Conservation (phyloP, 2,113 vertebrate genomes). For the Alaudala cheleensis region DNA sequence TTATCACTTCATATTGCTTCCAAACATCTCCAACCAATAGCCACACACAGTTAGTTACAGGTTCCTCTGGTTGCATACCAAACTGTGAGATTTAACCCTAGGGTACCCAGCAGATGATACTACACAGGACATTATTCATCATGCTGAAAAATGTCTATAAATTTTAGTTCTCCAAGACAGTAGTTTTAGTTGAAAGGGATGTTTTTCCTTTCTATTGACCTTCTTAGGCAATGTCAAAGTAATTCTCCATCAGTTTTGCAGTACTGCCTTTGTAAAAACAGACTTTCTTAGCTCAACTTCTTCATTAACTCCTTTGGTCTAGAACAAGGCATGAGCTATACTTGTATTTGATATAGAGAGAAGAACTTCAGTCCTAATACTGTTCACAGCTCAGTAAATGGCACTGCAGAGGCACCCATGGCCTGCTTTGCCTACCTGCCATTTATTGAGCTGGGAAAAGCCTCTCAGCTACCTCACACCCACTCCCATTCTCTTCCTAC, state of each 20-base stretch:
- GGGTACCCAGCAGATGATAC: background rate
- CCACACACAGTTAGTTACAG: background rate
- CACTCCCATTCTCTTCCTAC: background rate
- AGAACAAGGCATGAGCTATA: background rate
- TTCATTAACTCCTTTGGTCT: background rate
- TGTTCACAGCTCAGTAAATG: background rate
- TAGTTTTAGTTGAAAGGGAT: background rate
- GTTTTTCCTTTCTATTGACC: background rate
- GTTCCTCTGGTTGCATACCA: background rate
- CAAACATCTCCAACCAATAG: slow-evolving; percentile 25
- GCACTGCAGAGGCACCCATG: background rate
- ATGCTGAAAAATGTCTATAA: background rate
- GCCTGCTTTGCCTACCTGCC: background rate
- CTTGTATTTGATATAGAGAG: background rate
- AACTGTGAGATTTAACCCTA: background rate
- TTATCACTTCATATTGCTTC: background rate
- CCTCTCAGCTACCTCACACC: background rate
- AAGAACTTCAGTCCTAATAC: background rate
- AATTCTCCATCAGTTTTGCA: background rate
- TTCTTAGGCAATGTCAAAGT: background rate
- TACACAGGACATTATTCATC: background rate
- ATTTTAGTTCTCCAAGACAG: background rate
- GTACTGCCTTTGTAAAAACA: background rate
- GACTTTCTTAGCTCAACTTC: background rate
- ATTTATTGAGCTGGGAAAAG: background rate